A percentile compares a stretch with the other conserved stretches of the same genome.
Evolutionary conservation across 2,888 invertebrate genomes (phyloP).

Genomic region (Drosophila nigritarsus): DNA sequence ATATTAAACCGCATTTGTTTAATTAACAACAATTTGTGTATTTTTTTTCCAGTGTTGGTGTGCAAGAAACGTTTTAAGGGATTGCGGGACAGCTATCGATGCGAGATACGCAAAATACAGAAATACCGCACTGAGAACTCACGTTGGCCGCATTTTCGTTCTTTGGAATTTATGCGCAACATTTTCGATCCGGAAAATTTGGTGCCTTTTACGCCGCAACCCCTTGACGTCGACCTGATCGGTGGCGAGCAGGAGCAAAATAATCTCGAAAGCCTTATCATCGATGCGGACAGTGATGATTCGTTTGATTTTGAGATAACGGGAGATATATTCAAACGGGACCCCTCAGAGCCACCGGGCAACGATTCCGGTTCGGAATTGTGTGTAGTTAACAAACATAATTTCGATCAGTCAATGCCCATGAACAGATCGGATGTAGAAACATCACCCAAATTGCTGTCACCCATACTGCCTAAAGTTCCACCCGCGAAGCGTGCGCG

Average conservation of each 20-base stretch:
- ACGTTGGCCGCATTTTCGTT: slow-evolving; percentile 58
- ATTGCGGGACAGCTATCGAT: slow-evolving; percentile 61
- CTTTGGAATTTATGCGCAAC: slow-evolving; percentile 60
- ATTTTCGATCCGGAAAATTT: slow-evolving; percentile 60
- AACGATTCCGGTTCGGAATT: slow-evolving; percentile 35
- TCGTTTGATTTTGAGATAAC: slow-evolving; percentile 70
- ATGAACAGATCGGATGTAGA: slow-evolving; percentile 39
- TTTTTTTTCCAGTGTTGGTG: slow-evolving; percentile 21
- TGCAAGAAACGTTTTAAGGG: slow-evolving; percentile 68
- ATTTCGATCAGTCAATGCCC: slow-evolving; percentile 19
- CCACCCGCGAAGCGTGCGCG: slow-evolving; percentile 46
- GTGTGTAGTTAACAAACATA: slow-evolving; percentile 17
- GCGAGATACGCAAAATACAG: slow-evolving; percentile 66
- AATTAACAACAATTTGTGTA: neutral
- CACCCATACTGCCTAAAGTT: slow-evolving; percentile 37
- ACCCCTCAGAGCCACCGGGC: slow-evolving; percentile 9
- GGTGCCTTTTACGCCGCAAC: slow-evolving; percentile 48
- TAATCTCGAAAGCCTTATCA: slow-evolving; percentile 49
- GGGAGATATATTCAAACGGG: slow-evolving; percentile 64
- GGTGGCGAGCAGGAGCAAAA: slow-evolving; percentile 1
- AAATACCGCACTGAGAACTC: slow-evolving; percentile 25
- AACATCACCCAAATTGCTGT: slow-evolving; percentile 42
- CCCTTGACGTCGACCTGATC: slow-evolving; percentile 12
- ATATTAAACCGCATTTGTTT: neutral
- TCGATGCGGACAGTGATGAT: slow-evolving; percentile 67